Conservation (phyloP, 2,797 vertebrate genomes). For the Ctenosaura bakeri region DNA sequence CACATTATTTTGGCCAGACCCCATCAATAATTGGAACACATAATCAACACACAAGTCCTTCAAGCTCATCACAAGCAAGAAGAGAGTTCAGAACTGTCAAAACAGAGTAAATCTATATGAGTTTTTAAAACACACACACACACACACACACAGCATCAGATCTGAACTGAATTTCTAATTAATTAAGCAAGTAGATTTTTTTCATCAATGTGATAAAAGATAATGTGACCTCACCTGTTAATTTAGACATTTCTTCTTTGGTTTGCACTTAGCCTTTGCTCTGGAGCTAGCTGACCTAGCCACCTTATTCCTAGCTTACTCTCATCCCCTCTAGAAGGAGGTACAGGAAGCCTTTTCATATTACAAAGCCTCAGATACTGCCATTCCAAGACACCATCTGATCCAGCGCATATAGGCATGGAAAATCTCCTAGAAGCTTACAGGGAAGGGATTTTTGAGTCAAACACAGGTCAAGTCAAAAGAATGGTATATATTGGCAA, state of each 20-base stretch:
- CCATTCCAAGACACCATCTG: not conserved
- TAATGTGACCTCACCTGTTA: not conserved
- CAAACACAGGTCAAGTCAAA: not conserved
- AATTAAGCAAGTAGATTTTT: constrained; percentile 33
- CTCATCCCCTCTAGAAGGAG: not conserved
- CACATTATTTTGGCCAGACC: constrained; percentile 71
- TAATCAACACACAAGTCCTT: constrained; percentile 68
- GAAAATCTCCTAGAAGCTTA: not conserved
- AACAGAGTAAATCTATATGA: constrained; percentile 23
- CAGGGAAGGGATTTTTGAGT: not conserved
- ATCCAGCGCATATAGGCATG: not conserved
- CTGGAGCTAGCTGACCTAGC: not conserved
- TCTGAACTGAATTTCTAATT: constrained; percentile 18
- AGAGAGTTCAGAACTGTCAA: constrained; percentile 56
- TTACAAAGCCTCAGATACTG: not conserved
- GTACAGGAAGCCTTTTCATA: not conserved
- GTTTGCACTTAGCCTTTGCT: not conserved
- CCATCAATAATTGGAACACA: constrained; percentile 74
- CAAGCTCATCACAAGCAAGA: constrained; percentile 73
- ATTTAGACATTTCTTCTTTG: not conserved
- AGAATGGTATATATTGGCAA: not conserved
- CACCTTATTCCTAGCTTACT: not conserved
- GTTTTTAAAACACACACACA: not conserved
- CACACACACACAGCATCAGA: too few relatives aligned
- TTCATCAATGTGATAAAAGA: not conserved